Conservation (phyloP, 2,888 invertebrate species). For the Hoplodrina blanda region DNA sequence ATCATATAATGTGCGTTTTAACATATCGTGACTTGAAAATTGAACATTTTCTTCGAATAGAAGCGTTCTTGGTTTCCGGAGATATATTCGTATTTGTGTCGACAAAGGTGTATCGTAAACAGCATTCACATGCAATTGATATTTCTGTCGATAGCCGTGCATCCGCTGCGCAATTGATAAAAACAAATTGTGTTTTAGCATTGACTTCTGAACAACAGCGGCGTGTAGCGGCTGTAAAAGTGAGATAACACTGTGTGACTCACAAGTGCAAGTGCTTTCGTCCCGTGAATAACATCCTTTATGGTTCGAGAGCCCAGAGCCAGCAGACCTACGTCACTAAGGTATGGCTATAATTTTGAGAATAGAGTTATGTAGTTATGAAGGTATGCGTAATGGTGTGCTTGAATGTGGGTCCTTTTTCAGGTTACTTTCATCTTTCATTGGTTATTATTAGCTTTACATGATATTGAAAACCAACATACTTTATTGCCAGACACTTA, state of each 20-base stretch:
- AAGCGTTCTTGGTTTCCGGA: constrained; percentile 23
- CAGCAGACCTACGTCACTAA: background rate
- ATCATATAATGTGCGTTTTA: constrained; percentile 40
- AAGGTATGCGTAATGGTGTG: too few species aligned
- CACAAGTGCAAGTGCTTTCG: constrained; percentile 79
- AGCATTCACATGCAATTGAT: constrained; percentile 70
- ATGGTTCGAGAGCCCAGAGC: constrained; percentile 45
- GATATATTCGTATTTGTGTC: constrained; percentile 35
- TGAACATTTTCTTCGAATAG: constrained; percentile 30
- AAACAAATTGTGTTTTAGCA: constrained; percentile 73
- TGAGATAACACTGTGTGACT: constrained; percentile 80
- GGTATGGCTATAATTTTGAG: background rate
- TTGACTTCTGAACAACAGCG: constrained; percentile 72
- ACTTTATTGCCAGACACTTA: too few species aligned
- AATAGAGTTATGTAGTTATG: background rate
- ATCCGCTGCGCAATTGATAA: constrained; percentile 83
- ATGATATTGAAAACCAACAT: too few species aligned
- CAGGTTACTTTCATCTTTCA: too few species aligned
- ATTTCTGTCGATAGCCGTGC: constrained; percentile 73
- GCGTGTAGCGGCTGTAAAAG: constrained; percentile 79
- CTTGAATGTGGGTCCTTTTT: too few species aligned
- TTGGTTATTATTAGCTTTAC: too few species aligned
- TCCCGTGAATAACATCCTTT: constrained; percentile 82
- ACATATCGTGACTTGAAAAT: constrained; percentile 35
- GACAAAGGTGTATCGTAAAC: constrained; percentile 45